A percentile compares a stretch with the other conserved stretches of the same genome.
Evolutionary conservation across 2,888 invertebrate genomes (phyloP).

Genomic region (Meloe dianella): DNA sequence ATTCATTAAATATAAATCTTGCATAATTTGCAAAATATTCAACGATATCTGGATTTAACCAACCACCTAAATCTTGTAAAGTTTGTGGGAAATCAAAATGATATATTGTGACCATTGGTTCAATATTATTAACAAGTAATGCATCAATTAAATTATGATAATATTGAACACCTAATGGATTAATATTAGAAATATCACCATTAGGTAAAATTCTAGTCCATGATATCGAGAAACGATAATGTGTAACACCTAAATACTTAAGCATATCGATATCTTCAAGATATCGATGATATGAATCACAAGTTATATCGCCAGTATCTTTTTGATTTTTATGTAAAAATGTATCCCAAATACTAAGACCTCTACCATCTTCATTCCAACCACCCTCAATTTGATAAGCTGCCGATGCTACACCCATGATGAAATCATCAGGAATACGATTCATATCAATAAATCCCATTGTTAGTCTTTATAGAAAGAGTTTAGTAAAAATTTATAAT

Average conservation of each 20-base stretch:
- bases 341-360: conserved; percentile 40
- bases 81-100: conserved; percentile 66
- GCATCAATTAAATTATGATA: conserved; percentile 45
- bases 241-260: conserved; percentile 66
- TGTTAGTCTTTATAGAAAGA: not conserved
- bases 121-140: conserved; percentile 62
- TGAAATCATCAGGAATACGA: conserved; percentile 37
- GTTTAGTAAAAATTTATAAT: not conserved
- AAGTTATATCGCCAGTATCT: conserved; percentile 70
- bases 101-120: conserved; percentile 63
- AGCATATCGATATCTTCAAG: conserved; percentile 69
- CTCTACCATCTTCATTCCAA: conserved; percentile 51
- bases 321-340: conserved; percentile 58
- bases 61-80: conserved; percentile 53
- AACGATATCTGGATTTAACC: conserved; percentile 35
- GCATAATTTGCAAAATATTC: conserved; percentile 42
- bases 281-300: conserved; percentile 73
- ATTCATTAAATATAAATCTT: conserved; percentile 37
- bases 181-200: conserved; percentile 70
- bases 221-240: conserved; percentile 75
- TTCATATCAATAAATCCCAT: not conserved
- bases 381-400: conserved; percentile 54
- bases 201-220: conserved; percentile 79
- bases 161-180: conserved; percentile 68
- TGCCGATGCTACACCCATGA: conserved; percentile 44